These are phyloP conservation scores for Spodoptera exigua DNA, from an alignment of 2,888 invertebrate species.

Conservation along the genomic window DNA sequence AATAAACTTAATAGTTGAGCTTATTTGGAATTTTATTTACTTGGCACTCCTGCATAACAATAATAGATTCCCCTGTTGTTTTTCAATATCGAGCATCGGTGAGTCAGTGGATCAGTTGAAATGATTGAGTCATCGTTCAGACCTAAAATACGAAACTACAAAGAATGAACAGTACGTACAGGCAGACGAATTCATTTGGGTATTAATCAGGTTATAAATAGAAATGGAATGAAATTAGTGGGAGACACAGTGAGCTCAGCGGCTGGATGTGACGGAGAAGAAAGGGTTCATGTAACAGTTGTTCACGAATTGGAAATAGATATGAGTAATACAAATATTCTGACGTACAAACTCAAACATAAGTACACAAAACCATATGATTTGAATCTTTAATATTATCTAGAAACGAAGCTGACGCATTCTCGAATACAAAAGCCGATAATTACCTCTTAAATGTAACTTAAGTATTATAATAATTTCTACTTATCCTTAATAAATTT, in stretches of 20 bases:
- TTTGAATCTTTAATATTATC: slow-evolving; percentile 4
- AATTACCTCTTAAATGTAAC: too few species aligned
- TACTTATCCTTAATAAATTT: slow-evolving; percentile 3
- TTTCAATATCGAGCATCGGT: slow-evolving; percentile 51
- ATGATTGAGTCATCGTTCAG: slow-evolving; percentile 53
- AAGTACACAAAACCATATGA: too few species aligned
- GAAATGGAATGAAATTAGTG: slow-evolving; percentile 20
- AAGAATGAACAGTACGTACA: slow-evolving; percentile 21
- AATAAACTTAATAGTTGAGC: slow-evolving; percentile 55
- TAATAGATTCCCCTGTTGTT: slow-evolving; percentile 55
- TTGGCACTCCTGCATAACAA: slow-evolving; percentile 51
- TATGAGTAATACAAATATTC: slow-evolving; percentile 29
- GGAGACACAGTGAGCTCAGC: slow-evolving; percentile 11
- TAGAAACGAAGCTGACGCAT: slow-evolving; percentile 43
- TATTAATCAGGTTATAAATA: slow-evolving; percentile 28
- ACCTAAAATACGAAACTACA: slow-evolving; percentile 23
- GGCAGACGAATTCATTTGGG: slow-evolving; percentile 23
- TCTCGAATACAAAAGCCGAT: slow-evolving; percentile 4
- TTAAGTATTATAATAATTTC: slow-evolving; percentile 18
- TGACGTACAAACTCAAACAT: slow-evolving; percentile 2
- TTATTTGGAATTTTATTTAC: slow-evolving; percentile 58
- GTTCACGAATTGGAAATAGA: slow-evolving; percentile 36
- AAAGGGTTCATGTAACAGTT: slow-evolving; percentile 33
- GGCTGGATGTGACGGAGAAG: slow-evolving; percentile 8
- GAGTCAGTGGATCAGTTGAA: slow-evolving; percentile 57